Percentiles rank a stretch among this genome's conserved stretches.
These are phyloP conservation scores for Diabrotica undecimpunctata DNA, from an alignment of 1,140 invertebrate species.

Conservation along the genomic window DNA sequence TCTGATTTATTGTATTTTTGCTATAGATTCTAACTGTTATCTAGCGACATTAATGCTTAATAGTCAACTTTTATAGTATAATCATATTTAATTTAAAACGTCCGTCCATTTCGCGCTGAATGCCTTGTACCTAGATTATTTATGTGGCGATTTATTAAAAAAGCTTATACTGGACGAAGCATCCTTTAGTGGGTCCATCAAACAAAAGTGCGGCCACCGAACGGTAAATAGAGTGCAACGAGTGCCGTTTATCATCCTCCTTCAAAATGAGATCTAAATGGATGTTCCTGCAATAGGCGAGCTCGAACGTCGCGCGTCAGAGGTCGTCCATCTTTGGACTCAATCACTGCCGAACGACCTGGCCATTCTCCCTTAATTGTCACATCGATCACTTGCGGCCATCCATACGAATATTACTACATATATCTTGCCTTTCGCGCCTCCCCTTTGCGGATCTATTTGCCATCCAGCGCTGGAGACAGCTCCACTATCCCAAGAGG, in stretches of 20 bases:
- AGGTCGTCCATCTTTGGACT: slow-evolving; percentile 21
- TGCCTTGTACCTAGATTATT: no score
- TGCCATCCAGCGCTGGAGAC: slow-evolving; percentile 5
- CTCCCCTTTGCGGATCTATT: slow-evolving; percentile 8
- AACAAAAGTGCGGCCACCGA: not conserved
- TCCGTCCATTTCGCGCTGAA: no score
- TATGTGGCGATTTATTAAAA: no score
- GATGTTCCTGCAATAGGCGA: not conserved
- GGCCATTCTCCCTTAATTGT: slow-evolving; percentile 17
- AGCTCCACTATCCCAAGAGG: not conserved
- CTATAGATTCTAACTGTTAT: no score
- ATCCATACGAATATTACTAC: slow-evolving; percentile 18
- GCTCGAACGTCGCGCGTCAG: slow-evolving; percentile 2
- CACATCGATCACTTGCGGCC: slow-evolving; percentile 18
- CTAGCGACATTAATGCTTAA: no score
- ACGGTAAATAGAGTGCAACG: not conserved
- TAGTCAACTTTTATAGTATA: no score
- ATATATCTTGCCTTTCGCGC: slow-evolving; percentile 16
- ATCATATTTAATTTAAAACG: no score
- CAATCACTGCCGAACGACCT: slow-evolving; percentile 20
- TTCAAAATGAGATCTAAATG: slow-evolving; percentile 9
- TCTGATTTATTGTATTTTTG: no score
- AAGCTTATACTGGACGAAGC: no score
- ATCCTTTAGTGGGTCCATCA: not conserved
- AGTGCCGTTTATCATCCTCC: not conserved